Conservation (phyloP, 2,113 vertebrate species). For the Zosterops japonicus region DNA sequence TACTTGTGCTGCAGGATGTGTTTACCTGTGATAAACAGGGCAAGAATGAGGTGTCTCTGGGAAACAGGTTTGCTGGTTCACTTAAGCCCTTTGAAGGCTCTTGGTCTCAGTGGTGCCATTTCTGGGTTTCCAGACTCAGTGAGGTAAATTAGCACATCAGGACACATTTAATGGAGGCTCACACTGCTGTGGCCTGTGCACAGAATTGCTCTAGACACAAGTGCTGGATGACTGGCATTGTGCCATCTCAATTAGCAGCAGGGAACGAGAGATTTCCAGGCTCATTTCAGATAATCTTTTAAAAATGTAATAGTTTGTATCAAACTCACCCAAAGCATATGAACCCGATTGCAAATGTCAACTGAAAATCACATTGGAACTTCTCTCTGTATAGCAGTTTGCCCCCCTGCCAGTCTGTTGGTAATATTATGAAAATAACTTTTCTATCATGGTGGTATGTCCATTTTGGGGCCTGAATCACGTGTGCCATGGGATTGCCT, state of each 20-base stretch:
- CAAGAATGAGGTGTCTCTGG: background rate
- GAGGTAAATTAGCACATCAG: background rate
- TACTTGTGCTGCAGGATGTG: background rate
- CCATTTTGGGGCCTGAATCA: background rate
- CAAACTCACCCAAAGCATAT: background rate
- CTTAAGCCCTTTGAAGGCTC: background rate
- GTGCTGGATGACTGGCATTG: background rate
- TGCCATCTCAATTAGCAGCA: background rate
- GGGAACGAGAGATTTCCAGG: background rate
- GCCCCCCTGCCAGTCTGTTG: background rate
- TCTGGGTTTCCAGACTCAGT: background rate
- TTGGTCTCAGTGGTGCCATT: background rate
- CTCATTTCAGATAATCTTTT: background rate
- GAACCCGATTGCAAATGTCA: background rate
- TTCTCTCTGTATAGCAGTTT: background rate
- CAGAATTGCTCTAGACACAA: background rate
- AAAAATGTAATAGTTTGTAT: background rate
- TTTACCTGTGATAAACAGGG: background rate
- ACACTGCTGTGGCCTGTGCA: background rate
- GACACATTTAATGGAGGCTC: background rate
- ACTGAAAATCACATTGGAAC: background rate
- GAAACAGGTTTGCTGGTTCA: background rate
- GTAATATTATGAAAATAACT: background rate
- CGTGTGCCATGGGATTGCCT: background rate
- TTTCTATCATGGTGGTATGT: background rate